Conservation (phyloP, 2,113 vertebrate species). For the Accipiter virgatus region DNA sequence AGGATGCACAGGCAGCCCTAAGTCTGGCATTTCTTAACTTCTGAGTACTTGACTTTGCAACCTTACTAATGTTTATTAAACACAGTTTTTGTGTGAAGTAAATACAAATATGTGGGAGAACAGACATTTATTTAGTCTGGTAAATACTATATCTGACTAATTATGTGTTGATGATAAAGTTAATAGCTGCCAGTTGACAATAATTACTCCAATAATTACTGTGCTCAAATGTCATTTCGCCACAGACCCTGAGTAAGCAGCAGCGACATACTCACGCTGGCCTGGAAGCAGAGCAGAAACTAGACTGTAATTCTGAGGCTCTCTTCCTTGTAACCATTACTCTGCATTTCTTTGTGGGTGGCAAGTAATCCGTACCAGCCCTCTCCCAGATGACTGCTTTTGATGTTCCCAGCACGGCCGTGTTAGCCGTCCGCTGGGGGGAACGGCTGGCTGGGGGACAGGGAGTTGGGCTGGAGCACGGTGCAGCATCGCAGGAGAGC, state of each 20-base stretch:
- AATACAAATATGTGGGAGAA: slow-evolving; percentile 43
- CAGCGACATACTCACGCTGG: neutral
- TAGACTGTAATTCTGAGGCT: neutral
- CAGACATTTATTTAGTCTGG: slow-evolving; percentile 47
- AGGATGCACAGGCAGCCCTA: neutral
- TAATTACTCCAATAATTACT: slow-evolving; percentile 40
- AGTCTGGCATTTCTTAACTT: neutral
- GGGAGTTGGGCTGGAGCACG: neutral
- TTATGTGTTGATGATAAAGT: slow-evolving; percentile 53
- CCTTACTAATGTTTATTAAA: neutral
- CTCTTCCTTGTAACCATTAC: neutral
- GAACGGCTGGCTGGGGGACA: neutral
- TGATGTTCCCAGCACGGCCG: neutral
- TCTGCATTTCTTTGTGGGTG: slow-evolving; percentile 15
- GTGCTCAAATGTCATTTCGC: slow-evolving; percentile 12
- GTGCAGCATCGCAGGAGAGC: neutral
- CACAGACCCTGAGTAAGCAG: slow-evolving; percentile 4
- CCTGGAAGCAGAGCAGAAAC: slow-evolving; percentile 6
- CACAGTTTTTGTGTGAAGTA: slow-evolving; percentile 36
- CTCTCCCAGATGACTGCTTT: slow-evolving; percentile 11
- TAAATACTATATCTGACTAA: slow-evolving; percentile 44
- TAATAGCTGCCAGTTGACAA: slow-evolving; percentile 55
- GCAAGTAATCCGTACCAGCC: slow-evolving; percentile 38
- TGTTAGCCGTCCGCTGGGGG: neutral
- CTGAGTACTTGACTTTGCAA: neutral